Conservation (phyloP, 2,113 vertebrate species). For the Oreocharis arfaki region DNA sequence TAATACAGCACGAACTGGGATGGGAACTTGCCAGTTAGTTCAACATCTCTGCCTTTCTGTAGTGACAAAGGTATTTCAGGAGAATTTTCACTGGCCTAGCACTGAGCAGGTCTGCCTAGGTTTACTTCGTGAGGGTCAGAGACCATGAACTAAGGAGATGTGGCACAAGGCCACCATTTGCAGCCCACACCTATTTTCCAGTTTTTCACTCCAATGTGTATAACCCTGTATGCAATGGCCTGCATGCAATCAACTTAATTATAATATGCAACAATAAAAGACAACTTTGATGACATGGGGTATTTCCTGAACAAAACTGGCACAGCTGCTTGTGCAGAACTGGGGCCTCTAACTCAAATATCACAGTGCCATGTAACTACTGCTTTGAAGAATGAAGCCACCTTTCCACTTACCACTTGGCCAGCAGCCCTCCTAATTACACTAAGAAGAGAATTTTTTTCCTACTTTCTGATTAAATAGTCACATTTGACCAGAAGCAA, state of each 20-base stretch:
- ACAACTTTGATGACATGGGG: background rate
- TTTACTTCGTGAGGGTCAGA: background rate
- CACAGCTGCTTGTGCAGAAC: background rate
- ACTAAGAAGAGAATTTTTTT: background rate
- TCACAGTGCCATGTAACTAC: background rate
- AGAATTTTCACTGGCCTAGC: background rate
- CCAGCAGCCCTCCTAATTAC: background rate
- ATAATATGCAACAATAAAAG: background rate
- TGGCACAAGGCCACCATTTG: background rate
- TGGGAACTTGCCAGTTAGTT: background rate
- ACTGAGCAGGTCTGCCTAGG: background rate
- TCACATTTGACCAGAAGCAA: background rate
- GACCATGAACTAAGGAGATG: background rate
- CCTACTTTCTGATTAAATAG: background rate
- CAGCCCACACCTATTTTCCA: background rate
- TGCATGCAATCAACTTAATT: background rate
- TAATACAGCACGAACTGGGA: background rate
- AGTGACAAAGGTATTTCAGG: background rate
- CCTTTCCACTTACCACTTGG: background rate
- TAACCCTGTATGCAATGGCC: background rate
- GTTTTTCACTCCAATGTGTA: background rate
- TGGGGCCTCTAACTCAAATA: background rate
- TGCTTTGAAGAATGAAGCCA: background rate
- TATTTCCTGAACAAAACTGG: background rate
- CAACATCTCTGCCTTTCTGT: background rate